A percentile compares a stretch with the other conserved stretches of the same genome.
Conservation (phyloP, 2,888 invertebrate species). For the Spisula subtruncata region DNA sequence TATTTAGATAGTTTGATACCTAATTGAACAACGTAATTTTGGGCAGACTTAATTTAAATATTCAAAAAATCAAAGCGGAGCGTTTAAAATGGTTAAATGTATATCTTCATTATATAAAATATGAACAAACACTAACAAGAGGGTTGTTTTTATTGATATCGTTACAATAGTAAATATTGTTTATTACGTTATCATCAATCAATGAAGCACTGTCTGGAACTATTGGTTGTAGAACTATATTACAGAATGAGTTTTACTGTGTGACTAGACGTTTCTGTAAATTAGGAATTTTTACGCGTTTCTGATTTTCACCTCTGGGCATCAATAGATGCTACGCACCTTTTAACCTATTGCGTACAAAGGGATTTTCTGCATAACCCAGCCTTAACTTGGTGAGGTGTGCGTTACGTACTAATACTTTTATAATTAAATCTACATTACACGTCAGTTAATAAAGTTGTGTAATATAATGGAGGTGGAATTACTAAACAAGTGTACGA, state of each 20-base stretch:
- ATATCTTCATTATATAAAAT: background rate
- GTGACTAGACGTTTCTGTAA: slow-evolving; percentile 7
- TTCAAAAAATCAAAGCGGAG: background rate
- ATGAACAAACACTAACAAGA: background rate
- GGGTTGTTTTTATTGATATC: background rate
- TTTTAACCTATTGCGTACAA: slow-evolving; percentile 51
- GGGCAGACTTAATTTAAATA: background rate
- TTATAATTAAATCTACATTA: slow-evolving; percentile 51
- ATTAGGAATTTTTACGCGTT: slow-evolving; percentile 37
- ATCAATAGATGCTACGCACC: slow-evolving; percentile 11
- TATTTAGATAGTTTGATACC: slow-evolving; percentile 38
- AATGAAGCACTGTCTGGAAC: background rate
- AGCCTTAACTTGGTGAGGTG: slow-evolving; percentile 34
- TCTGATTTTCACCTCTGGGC: slow-evolving; percentile 38
- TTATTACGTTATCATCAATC: background rate
- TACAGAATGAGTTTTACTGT: background rate
- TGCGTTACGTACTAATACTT: slow-evolving; percentile 25
- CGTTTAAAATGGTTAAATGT: background rate
- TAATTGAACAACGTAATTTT: slow-evolving; percentile 3
- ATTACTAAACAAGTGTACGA: too few relatives aligned
- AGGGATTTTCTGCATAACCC: slow-evolving; percentile 51
- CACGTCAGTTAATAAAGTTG: background rate
- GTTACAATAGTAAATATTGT: background rate
- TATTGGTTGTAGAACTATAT: background rate
- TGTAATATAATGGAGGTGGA: background rate